Conservation (phyloP, 2,113 vertebrate species). For the Ameiurus melas region DNA sequence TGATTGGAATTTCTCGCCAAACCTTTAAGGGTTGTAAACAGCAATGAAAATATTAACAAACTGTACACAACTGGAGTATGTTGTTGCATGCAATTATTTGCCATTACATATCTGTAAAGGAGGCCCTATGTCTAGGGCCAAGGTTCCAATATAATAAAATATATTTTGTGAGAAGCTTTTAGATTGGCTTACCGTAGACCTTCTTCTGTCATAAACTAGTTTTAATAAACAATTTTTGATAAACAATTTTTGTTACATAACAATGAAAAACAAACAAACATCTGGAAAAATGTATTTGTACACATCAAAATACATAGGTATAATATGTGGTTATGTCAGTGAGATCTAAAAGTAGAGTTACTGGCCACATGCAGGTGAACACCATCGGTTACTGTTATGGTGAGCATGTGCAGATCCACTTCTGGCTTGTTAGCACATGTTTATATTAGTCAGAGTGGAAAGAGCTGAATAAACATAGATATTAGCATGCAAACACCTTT, state of each 20-base stretch:
- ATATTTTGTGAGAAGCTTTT: neutral
- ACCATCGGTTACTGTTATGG: neutral
- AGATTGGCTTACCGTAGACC: neutral
- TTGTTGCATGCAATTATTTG: neutral
- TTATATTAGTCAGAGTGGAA: slow-evolving; percentile 28
- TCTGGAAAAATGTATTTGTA: neutral
- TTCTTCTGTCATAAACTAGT: too few relatives aligned
- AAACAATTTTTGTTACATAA: neutral
- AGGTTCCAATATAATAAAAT: neutral
- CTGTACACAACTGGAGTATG: neutral
- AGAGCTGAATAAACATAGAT: neutral
- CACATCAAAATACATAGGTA: neutral
- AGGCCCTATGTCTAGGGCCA: neutral
- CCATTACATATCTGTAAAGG: neutral
- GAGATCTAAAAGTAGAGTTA: neutral
- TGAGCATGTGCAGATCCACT: slow-evolving; percentile 25
- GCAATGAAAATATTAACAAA: neutral
- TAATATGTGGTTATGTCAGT: neutral
- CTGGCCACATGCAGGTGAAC: neutral
- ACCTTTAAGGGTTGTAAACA: neutral
- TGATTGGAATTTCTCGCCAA: neutral
- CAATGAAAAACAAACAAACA: neutral
- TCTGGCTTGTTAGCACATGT: slow-evolving; percentile 9
- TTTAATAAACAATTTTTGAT: too few relatives aligned
- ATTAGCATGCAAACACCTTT: neutral